Evolutionary conservation across 2,888 invertebrate species (phyloP).

Genomic region (Mechanitis mazaeus): DNA sequence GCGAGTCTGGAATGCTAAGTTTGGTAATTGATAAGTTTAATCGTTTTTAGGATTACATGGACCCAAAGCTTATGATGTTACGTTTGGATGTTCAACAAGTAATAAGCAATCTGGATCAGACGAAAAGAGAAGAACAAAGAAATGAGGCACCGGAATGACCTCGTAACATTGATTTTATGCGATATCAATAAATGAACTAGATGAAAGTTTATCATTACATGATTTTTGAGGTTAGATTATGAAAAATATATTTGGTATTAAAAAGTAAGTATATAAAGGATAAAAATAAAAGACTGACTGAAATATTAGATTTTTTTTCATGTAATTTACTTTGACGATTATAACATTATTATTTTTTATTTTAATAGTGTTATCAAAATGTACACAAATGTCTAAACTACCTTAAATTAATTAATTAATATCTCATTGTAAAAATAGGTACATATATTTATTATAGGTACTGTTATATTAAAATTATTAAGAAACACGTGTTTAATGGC

Average conservation of each 20-base stretch:
- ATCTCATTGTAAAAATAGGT: slow-evolving; percentile 71
- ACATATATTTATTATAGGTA: slow-evolving; percentile 52
- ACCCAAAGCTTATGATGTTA: slow-evolving; percentile 71
- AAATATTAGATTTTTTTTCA: slow-evolving; percentile 50
- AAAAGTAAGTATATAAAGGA: no score
- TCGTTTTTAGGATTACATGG: slow-evolving; percentile 62
- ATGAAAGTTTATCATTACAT: no score
- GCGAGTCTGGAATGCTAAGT: no score
- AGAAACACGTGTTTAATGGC: slow-evolving; percentile 34
- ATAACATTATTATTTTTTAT: slow-evolving; percentile 45
- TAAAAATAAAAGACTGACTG: slow-evolving; percentile 61
- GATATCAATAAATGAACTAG: no score
- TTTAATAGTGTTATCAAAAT: slow-evolving; percentile 63
- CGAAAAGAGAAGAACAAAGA: slow-evolving; percentile 42
- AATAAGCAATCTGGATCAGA: slow-evolving; percentile 56
- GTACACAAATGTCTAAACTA: slow-evolving; percentile 61
- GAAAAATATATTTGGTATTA: slow-evolving; percentile 11
- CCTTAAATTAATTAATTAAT: slow-evolving; percentile 48
- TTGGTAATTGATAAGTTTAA: no score
- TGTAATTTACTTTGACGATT: slow-evolving; percentile 66
- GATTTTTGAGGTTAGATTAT: slow-evolving; percentile 11
- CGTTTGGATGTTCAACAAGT: slow-evolving; percentile 68
- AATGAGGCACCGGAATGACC: slow-evolving; percentile 33
- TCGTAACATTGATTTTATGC: background rate
- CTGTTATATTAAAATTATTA: slow-evolving; percentile 43